Evolutionary conservation across 2,113 vertebrate genomes (phyloP).

Genomic region (Pica pica): DNA sequence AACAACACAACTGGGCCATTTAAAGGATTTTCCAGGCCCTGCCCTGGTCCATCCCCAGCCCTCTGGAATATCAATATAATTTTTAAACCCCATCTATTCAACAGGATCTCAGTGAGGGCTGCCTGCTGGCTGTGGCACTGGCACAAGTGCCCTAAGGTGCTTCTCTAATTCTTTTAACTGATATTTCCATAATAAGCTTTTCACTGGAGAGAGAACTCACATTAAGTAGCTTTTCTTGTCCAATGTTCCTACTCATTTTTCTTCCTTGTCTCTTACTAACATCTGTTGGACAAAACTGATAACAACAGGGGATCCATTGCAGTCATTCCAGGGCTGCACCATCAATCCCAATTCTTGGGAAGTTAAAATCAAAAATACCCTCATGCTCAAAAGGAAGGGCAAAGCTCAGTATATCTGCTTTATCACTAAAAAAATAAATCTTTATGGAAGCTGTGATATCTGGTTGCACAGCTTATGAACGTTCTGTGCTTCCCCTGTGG

Average conservation of each 20-base stretch:
- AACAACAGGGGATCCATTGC: background rate
- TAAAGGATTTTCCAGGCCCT: background rate
- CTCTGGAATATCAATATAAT: background rate
- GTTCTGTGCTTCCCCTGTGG: background rate
- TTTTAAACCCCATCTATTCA: background rate
- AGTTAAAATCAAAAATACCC: background rate
- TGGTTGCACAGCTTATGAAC: background rate
- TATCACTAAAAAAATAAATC: too few relatives aligned
- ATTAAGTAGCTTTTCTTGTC: background rate
- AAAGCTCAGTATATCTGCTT: background rate
- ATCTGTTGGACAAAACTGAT: conserved; percentile 56
- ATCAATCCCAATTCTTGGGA: background rate
- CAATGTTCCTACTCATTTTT: conserved; percentile 23
- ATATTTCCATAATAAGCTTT: conserved; percentile 4
- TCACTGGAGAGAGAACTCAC: background rate
- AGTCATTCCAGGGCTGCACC: background rate
- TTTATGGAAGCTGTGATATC: background rate
- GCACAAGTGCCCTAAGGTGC: background rate
- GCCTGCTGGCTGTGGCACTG: background rate
- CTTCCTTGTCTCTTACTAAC: conserved; percentile 24
- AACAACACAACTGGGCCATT: rapidly evolving
- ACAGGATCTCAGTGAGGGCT: background rate
- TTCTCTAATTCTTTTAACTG: background rate
- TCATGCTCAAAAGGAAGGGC: background rate
- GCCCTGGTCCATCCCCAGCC: too few relatives aligned